A percentile compares a stretch with the other conserved stretches of the same genome.
Conservation (phyloP, 2,888 invertebrate genomes). For the Nymphalis c-album region DNA sequence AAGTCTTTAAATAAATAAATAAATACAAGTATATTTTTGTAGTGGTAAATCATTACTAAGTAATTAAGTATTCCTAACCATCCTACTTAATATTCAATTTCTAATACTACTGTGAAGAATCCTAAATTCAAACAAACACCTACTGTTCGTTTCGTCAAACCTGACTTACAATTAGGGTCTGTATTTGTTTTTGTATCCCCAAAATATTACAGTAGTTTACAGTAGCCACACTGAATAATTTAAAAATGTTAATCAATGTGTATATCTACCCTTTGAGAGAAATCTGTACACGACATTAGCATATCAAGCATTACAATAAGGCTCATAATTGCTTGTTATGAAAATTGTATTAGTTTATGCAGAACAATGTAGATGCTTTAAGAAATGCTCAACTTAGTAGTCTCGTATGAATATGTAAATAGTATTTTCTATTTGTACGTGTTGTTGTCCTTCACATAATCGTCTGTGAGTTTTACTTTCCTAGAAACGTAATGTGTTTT, state of each 20-base stretch:
- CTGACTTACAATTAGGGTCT: slow-evolving; percentile 22
- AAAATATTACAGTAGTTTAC: slow-evolving; percentile 43
- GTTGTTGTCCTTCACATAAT: slow-evolving; percentile 5
- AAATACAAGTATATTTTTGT: too few species aligned
- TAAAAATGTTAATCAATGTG: slow-evolving; percentile 23
- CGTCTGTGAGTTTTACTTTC: slow-evolving; percentile 15
- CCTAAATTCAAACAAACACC: slow-evolving; percentile 26
- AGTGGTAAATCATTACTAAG: too few species aligned
- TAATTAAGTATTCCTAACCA: neutral
- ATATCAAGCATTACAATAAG: neutral
- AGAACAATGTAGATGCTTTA: slow-evolving; percentile 32
- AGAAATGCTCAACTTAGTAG: slow-evolving; percentile 35
- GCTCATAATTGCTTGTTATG: neutral
- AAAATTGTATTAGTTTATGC: slow-evolving; percentile 12
- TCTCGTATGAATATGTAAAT: slow-evolving; percentile 35
- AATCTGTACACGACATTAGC: neutral
- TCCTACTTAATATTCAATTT: slow-evolving; percentile 16
- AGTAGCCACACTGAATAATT: slow-evolving; percentile 45
- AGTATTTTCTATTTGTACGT: slow-evolving; percentile 13
- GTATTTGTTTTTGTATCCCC: slow-evolving; percentile 27
- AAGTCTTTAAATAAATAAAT: too few species aligned
- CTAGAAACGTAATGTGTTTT: slow-evolving; percentile 2
- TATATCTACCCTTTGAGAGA: neutral
- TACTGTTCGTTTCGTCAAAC: slow-evolving; percentile 17
- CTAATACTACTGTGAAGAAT: slow-evolving; percentile 27